Evolutionary conservation across 2,888 invertebrate species (phyloP).

Genomic region (Meliscaeva auricollis): DNA sequence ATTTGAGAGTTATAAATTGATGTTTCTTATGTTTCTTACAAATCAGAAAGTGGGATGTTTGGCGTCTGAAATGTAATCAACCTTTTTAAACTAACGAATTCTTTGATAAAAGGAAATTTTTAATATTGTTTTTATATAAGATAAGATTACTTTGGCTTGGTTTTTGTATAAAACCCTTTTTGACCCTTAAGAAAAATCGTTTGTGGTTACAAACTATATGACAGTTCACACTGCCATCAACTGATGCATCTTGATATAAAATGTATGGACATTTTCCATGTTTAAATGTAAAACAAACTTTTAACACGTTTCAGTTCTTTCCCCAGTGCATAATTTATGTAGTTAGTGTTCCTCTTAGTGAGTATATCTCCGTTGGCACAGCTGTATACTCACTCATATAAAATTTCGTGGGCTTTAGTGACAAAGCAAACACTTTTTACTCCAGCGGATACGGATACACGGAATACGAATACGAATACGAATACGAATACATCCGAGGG

Average conservation of each 20-base stretch:
- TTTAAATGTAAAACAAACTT: constrained; percentile 38
- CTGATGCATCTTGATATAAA: constrained; percentile 25
- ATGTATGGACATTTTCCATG: neutral
- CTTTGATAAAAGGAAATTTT: no score
- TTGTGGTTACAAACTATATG: neutral
- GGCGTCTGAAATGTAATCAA: no score
- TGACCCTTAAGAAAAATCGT: neutral
- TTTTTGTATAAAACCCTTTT: neutral
- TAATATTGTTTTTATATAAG: no score
- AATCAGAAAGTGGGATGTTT: no score
- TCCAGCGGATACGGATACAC: constrained; percentile 37
- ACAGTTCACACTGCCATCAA: neutral
- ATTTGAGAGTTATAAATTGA: neutral
- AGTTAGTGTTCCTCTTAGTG: neutral
- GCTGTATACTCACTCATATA: neutral
- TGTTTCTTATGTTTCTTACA: no score
- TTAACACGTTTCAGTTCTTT: constrained; percentile 36
- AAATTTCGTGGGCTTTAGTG: constrained; percentile 61
- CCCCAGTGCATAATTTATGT: neutral
- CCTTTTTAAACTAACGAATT: no score
- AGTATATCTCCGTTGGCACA: constrained; percentile 2
- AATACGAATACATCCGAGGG: constrained; percentile 30
- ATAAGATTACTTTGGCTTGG: no score
- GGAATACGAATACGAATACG: neutral
- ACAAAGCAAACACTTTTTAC: constrained; percentile 59